A percentile compares a stretch with the other conserved stretches of the same genome.
Evolutionary conservation across 2,888 invertebrate species (phyloP).

Genomic region (Pandemis cinnamomeana): DNA sequence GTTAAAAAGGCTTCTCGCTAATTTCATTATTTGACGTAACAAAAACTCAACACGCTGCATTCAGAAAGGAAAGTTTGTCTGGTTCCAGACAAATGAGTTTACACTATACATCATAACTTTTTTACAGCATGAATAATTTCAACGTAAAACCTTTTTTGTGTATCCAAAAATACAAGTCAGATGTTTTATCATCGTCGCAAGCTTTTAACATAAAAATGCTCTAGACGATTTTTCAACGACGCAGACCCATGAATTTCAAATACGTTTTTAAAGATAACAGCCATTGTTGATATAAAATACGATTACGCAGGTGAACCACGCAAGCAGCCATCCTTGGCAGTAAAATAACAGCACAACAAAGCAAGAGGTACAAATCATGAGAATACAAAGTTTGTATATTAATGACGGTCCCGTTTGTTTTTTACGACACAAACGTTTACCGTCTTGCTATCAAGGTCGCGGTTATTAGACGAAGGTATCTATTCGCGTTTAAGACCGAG

Average conservation of each 20-base stretch:
- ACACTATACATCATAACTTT: conserved; percentile 24
- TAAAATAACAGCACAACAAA: conserved; percentile 81
- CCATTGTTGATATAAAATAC: conserved; percentile 80
- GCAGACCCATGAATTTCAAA: conserved; percentile 78
- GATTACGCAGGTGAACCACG: conserved; percentile 79
- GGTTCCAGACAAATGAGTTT: conserved; percentile 10
- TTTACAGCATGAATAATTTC: conserved; percentile 33
- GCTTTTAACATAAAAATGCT: conserved; percentile 73
- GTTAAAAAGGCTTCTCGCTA: background rate
- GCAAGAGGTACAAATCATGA: conserved; percentile 75
- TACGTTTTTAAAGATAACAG: conserved; percentile 79
- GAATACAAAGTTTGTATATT: conserved; percentile 73
- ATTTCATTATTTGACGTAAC: background rate
- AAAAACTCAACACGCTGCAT: background rate
- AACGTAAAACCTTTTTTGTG: conserved; percentile 36
- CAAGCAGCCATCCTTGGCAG: conserved; percentile 68
- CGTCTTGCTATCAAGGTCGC: conserved; percentile 56
- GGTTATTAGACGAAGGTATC: conserved; percentile 3
- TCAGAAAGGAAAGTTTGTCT: conserved; percentile 13
- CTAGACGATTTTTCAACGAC: conserved; percentile 75
- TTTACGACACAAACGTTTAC: conserved; percentile 63
- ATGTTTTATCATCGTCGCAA: conserved; percentile 55
- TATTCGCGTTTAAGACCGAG: background rate
- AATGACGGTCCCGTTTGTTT: conserved; percentile 68
- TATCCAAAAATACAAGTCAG: conserved; percentile 41